Base-by-base conservation (phyloP, 2,797 vertebrate species). In the Intellagama lesueurii region DNA sequence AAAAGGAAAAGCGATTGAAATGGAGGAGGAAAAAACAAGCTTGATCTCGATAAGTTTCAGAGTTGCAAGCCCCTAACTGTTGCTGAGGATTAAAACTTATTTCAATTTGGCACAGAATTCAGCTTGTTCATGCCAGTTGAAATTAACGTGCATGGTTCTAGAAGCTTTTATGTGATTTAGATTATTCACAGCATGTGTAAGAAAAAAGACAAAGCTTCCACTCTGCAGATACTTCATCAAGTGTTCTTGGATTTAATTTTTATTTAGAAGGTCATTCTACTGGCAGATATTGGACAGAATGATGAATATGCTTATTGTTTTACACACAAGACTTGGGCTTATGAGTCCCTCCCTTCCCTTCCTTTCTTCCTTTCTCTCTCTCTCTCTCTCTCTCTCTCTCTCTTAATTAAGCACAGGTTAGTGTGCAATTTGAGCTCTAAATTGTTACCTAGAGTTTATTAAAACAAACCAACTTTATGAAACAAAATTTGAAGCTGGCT, bases 231-330 rank as follows among this genome's bases (percentile, higher is more conserved):
- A 26, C 30, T 73, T 40, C 19, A 64, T 26, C 47, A 60, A 72
- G 68, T 56, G 32, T 80, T 52, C 49, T 72, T 56, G 28, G 52
- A 56, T 81, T 81, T 19, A 60, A 56, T 11, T 2, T 40, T 14
- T 72, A 81, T 7, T 70, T 28, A 70, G 14, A 80, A 87, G n/a
- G 52, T 17, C 26, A 40, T 35, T 32, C 68, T 49, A 44, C 32
- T 75, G 52, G 32, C 22, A 32, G 44, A 35, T 1, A 69, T 69
- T 44, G 68, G 75, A 69, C 44, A 72, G 16, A 49, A 52, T 35
- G 17, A 77, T 66, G 64, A 77, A 86, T 60, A 47, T 86, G 76
- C 30, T 87, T 87, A 24, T 49, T 87, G 85, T 79, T 47, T 47
- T 40, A 76, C 52, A n/a, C 44, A 75, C 14, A 28, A 44, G 35